These are phyloP conservation scores for Rhinopithecus roxellana DNA, from an alignment of 2,113 vertebrate species.

Conservation along the genomic window DNA sequence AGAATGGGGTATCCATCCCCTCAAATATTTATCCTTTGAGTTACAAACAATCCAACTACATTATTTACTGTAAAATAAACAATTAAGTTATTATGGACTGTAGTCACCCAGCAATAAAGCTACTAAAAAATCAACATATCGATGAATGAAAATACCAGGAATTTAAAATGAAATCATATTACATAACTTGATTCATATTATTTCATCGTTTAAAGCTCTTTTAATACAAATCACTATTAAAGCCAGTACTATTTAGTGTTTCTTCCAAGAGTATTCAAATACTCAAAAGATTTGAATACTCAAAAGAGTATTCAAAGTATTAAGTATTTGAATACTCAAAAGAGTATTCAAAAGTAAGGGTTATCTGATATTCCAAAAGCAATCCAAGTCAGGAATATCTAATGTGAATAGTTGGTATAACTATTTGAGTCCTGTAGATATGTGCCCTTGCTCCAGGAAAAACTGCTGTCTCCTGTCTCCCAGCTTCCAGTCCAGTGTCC, in stretches of 20 bases:
- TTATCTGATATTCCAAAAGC: neutral
- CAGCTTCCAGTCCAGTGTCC: accelerated
- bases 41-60: too few species aligned
- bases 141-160: neutral
- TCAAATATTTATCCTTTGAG: too few species aligned
- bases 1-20: too few species aligned
- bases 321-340: neutral
- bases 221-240: neutral
- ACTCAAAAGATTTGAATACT: too few species aligned
- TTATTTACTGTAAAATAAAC: too few species aligned
- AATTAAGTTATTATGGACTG: too few species aligned
- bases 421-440: neutral
- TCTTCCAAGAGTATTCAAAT: conserved; percentile 5
- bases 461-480: neutral
- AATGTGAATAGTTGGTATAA: neutral
- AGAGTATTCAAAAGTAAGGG: conserved; percentile 27
- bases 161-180: neutral
- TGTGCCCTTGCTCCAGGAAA: neutral
- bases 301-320: too few species aligned
- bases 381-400: neutral
- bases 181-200: neutral
- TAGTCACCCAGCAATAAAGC: neutral
- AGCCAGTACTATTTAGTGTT: neutral
- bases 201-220: neutral
- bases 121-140: neutral